Evolutionary conservation across 2,113 vertebrate genomes (phyloP), one percentile per base, ranked within the genome.

Genomic region (Chelonoidis abingdonii): DNA sequence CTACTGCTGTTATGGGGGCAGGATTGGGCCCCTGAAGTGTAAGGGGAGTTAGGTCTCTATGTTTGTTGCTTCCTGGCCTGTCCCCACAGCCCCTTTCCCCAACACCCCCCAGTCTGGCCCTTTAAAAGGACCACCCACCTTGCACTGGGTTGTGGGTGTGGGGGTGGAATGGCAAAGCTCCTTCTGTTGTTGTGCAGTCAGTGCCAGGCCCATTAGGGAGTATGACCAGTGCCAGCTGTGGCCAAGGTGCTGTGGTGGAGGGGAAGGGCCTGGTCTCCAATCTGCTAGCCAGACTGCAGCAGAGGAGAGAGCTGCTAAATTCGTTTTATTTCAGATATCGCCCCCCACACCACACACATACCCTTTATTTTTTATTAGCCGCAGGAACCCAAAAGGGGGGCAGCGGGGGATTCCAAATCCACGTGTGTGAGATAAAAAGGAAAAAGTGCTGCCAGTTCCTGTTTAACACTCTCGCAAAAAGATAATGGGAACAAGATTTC

Each of bases 401-500:
- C 1, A 12, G 62, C 57, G 11, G 8, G 21, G 13, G 1, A 1
- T 7, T 93, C 80, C 1, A 0, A 50, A 69, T 94, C 95, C 95
- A 94, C 25, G 93, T 95, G 91, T 94, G 96, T 0, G 14, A 95
- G 97, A 97, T 95, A 89, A 97, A 97, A 97, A 84, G 90, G 84
- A 89, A 95, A 80, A 88, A 95, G 91, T 62, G 1, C 24, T 14
- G 82, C 92, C 90, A 53, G 3, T 10, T 97, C 88, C 93, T 49
- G 87, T 90, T 93, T 86, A 93, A 93, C 83, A 21, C 94, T 82
- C 89, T 92, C 2, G 11, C 95, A 96, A 94, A 96, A 96, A 94
- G 95, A 97, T 97, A 96, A 97, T 97, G 96, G 95, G 96, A 98
- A 97, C 97, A 97, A 97, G 94, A 94, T 97, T 96, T 97, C 93